Evolutionary conservation across 2,797 vertebrate genomes (phyloP).

Genomic region (Anomalospiza imberbis): DNA sequence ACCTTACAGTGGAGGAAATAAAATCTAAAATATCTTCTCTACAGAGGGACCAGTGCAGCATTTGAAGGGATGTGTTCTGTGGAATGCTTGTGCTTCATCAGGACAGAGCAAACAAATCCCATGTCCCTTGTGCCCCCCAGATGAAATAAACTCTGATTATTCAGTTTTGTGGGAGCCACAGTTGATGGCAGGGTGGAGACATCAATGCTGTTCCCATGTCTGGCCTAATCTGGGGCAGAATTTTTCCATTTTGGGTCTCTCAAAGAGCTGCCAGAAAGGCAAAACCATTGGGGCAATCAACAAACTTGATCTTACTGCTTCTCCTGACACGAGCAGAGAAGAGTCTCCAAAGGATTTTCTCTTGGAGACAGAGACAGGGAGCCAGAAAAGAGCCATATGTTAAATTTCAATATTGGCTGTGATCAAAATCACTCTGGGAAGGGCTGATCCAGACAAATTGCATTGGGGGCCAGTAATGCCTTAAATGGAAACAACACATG

Average conservation of each 20-base stretch:
- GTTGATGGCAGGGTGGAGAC: not conserved
- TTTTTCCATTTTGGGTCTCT: not conserved
- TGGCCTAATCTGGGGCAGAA: not conserved
- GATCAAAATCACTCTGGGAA: not conserved
- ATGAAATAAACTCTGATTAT: not conserved
- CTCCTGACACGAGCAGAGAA: not conserved
- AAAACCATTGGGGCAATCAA: not conserved
- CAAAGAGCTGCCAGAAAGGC: not conserved
- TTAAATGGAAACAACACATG: not conserved
- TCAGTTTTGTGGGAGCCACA: not conserved
- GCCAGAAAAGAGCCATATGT: not conserved
- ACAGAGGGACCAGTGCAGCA: not conserved
- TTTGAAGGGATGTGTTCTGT: not conserved
- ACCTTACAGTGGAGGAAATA: not conserved
- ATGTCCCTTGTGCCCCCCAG: not conserved
- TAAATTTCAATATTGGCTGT: not conserved
- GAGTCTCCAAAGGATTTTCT: not conserved
- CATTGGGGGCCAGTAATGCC: not conserved
- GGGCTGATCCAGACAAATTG: not conserved
- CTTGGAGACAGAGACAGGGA: not conserved
- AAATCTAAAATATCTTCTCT: not conserved
- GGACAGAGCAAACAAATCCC: not conserved
- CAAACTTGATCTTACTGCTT: not conserved
- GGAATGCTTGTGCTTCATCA: not conserved
- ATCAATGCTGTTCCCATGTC: not conserved